These are phyloP conservation scores for Phortica okadai DNA, from an alignment of 2,888 invertebrate genomes.

Conservation along the genomic window DNA sequence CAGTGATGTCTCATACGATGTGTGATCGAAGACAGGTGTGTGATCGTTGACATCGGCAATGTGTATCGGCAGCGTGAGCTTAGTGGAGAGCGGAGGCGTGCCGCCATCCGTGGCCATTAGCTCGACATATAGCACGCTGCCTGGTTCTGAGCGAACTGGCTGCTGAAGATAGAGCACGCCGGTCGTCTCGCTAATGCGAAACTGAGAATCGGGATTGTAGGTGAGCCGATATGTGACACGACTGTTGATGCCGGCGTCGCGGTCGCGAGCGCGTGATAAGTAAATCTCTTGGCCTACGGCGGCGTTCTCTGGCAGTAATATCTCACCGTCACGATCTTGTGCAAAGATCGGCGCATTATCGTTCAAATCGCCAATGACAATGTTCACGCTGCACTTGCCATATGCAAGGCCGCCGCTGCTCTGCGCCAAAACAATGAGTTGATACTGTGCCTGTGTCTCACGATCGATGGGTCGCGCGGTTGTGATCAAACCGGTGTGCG, in stretches of 20 bases:
- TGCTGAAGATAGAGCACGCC: conserved; percentile 93
- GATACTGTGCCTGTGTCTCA: conserved; percentile 87
- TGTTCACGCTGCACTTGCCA: conserved; percentile 87
- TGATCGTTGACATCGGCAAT: conserved; percentile 96
- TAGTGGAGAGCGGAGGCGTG: conserved; percentile 84
- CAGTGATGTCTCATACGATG: conserved; percentile 94
- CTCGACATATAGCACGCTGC: conserved; percentile 84
- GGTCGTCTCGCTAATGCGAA: conserved; percentile 89
- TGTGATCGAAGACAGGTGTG: conserved; percentile 94
- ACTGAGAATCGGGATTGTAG: conserved; percentile 87
- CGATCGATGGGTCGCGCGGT: conserved; percentile 89
- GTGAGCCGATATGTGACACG: conserved; percentile 88
- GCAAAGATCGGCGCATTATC: conserved; percentile 93
- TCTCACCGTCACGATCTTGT: conserved; percentile 84
- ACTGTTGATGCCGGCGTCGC: conserved; percentile 93
- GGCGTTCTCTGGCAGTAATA: conserved; percentile 89
- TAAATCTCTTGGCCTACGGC: conserved; percentile 96
- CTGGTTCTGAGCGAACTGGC: conserved; percentile 86
- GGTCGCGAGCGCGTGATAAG: conserved; percentile 90
- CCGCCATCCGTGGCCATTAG: conserved; percentile 92
- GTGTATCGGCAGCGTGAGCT: conserved; percentile 83
- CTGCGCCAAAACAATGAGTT: conserved; percentile 87
- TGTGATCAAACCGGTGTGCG: conserved; percentile 85
- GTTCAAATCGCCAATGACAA: conserved; percentile 91
- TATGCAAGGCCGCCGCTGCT: conserved; percentile 80